Evolutionary conservation across 2,888 invertebrate species (phyloP), one percentile per base, ranked within the genome.

Genomic region (Rotaria sp.): DNA sequence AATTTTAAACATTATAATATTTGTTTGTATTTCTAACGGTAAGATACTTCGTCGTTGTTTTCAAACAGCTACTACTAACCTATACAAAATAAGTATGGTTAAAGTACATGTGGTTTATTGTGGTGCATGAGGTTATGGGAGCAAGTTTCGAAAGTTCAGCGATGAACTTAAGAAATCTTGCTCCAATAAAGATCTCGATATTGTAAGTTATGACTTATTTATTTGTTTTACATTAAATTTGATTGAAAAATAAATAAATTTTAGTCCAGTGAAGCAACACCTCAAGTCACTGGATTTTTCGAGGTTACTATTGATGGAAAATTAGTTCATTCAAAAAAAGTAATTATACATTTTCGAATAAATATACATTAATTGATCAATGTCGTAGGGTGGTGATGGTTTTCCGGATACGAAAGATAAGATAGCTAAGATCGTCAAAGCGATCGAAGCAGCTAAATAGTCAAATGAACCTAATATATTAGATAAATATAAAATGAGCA

Each of bases 131-230:
- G 67, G 67, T 21, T 67, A 67, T 11, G 67, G 67, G 67, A 67
- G 67, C 67, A 67, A 38, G 26, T 67, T 67, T 35, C 67, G 67
- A 38, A 67, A 35, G 67, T 67, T 67, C 35, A 38, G 35, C 18
- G 67, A 67, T 67, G 67, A 67, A 67, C 67, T 67, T 13, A 67
- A 67, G 67, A 67, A 67, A 67, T 35, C 67, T 67, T 67, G 67
- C 67, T 67, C 67, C 67, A 4, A 1, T 1, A 67, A 67, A 35
- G 30, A 67, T 8, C 30, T 67, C 21, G 67, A 67, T 15, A 5
- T 67, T 18, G 67, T 67, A 67, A 67, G 67, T 67, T 21, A 30
- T 21, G 4, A 67, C n/a, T n/a, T 30, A 18, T 11, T 15, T 18
- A 15, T 38, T 35, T 38, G 1, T 15, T 26, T 55, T 55, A 8